Percentiles rank a stretch among this genome's conserved stretches.
Conservation (phyloP, 1,140 invertebrate genomes). For the Zeugodacus cucurbitae region DNA sequence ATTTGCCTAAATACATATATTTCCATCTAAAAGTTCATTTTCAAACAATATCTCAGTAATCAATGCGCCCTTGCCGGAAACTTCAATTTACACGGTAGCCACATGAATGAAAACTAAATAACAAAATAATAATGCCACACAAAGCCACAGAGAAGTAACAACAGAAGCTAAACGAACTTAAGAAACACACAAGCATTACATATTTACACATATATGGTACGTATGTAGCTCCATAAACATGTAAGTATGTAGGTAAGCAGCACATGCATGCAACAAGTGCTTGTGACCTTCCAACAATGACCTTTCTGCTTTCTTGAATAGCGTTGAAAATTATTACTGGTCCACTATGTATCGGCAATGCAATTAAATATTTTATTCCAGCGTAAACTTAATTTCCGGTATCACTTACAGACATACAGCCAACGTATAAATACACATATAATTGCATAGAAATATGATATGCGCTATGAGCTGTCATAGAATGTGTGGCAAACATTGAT, state of each 20-base stretch:
- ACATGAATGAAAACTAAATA: neutral
- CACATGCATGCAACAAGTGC: neutral
- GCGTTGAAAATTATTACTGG: neutral
- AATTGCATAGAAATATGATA: neutral
- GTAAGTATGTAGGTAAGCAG: neutral
- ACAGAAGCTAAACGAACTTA: neutral
- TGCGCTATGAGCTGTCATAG: neutral
- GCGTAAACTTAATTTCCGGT: constrained; percentile 13
- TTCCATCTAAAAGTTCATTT: neutral
- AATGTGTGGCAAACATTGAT: neutral
- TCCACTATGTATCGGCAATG: neutral
- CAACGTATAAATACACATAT: neutral
- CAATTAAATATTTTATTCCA: neutral
- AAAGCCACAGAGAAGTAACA: neutral
- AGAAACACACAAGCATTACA: neutral
- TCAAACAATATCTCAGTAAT: neutral
- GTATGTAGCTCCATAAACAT: neutral
- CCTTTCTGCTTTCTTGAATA: neutral
- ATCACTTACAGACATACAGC: neutral
- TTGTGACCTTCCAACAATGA: neutral
- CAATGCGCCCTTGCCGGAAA: neutral
- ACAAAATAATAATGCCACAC: neutral
- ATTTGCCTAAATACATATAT: no score
- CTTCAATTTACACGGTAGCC: neutral
- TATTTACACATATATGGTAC: neutral